Evolutionary conservation across 1,140 invertebrate species (phyloP).

Genomic region (Kradibia gibbosae): DNA sequence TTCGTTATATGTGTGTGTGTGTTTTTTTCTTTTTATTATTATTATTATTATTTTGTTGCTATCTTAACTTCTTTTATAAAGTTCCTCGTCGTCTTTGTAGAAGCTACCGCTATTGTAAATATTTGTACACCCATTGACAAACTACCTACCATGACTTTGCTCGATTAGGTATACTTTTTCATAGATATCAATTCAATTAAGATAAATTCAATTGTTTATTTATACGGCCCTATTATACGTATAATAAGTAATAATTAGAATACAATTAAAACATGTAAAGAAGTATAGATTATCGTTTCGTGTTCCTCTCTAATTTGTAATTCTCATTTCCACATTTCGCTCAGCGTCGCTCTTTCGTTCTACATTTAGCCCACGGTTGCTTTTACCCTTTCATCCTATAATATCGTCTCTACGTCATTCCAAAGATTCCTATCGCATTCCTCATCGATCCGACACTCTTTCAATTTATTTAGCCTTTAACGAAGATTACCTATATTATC

Average conservation of each 20-base stretch:
- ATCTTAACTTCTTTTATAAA: conserved; percentile 22
- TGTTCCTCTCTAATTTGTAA: conserved; percentile 49
- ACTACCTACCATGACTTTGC: conserved; percentile 69
- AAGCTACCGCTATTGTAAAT: conserved; percentile 63
- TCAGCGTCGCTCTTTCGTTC: too few species aligned
- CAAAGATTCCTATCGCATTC: not conserved
- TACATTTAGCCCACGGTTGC: too few species aligned
- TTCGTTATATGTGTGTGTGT: too few species aligned
- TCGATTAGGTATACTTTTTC: conserved; percentile 66
- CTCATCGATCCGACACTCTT: not conserved
- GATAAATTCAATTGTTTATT: conserved; percentile 67
- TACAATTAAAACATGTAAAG: conserved; percentile 71
- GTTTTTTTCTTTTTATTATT: conserved; percentile 5
- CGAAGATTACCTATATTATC: conserved; percentile 43
- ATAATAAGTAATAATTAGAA: conserved; percentile 70
- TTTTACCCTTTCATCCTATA: too few species aligned
- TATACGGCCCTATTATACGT: conserved; percentile 67
- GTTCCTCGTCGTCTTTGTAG: conserved; percentile 45
- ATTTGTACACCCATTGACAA: conserved; percentile 71
- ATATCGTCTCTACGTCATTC: not conserved
- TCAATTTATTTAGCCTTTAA: not conserved
- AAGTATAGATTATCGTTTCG: conserved; percentile 67
- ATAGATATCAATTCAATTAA: conserved; percentile 70
- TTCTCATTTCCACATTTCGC: not conserved
- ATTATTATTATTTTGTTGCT: conserved; percentile 3